Base-by-base conservation (phyloP, 2,888 invertebrate species). In the Coleophora flavipennella region DNA sequence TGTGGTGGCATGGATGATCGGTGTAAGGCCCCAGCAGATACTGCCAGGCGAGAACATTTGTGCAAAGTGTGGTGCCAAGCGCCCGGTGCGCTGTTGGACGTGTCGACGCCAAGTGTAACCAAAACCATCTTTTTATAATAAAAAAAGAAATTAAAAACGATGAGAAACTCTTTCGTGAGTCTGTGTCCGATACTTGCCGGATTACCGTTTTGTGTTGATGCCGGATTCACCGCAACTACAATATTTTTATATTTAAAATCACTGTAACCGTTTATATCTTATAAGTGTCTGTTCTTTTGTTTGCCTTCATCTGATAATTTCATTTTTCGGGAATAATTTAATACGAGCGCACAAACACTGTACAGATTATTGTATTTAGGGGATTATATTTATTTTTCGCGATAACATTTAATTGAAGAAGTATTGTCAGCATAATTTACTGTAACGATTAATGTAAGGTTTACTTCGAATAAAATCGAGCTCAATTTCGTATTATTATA, bases 1-100 rank as follows among this genome's bases (percentile, higher is more conserved):
- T 85, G 85, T 85, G 85, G 85, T 85, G 85, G 85, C 83, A 85
- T 47, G 85, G 85, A 74, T 85, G 85, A 85, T 79, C 74, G 42
- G 70, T 72, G 51, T 83, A 79, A 75, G 48, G 57, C 71, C 70
- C 71, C 73, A 78, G 77, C 72, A 44, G 57, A 72, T 67, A 71
- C 51, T 71, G 49, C 49, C 52, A 72, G 81, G 84, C 81, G 84
- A 80, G 78, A 66, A 84, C 80, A 49, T 57, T 59, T 57, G 81
- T 81, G 80, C 75, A 78, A 69, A 74, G 80, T 79, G 80, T 65
- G 73, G 79, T 78, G 79, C 76, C 68, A 76, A 72, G 72, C 73
- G 72, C 69, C 69, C 56, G 75, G 66, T 70, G 74, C 72, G 77
- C 67, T 57, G 48, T 59, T 51, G 72, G 76, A 79, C 79, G 75